Base-by-base conservation (phyloP, 2,888 invertebrate genomes). In the Phlogophora meticulosa region DNA sequence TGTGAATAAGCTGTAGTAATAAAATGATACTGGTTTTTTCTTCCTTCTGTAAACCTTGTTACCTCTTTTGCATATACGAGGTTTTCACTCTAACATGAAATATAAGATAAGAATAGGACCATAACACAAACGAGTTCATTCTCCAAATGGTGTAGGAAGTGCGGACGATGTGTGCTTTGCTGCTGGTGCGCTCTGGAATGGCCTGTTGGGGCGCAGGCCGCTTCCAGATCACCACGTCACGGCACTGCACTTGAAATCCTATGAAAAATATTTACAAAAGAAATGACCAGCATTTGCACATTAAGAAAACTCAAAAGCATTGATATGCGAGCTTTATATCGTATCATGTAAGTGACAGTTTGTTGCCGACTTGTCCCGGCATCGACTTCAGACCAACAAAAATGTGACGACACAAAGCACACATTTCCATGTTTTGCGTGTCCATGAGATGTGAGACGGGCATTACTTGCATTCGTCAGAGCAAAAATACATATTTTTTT, bases 171-270 rank as follows among this genome's bases (percentile, higher is more conserved):
- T 86, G 85, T 4, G 87, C 64, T 72, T 78, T 83, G 43, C 84
- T 84, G 66, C 84, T 84, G 66, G 76, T 68, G 61, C 87, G 82
- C 40, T 81, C 82, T 7, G 78, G 49, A 59, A 51, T 38, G 38
- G 59, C 74, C 28, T 60, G 58, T 20, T 70, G 38, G 13, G 78
- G 72, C 28, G 74, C 63, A 42, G 86, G 87, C 36, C 88, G 86
- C 68, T 74, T 63, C 80, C 75, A 86, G 34, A 89, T 82, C 63
- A 86, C 79, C 58, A 87, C 88, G 78, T 91, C 90, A 11, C 82
- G 82, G 76, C 91, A 90, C 62, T 87, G 76, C 69, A 91, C 85
- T 49, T 82, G 82, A 46, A 90, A 72, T 45, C 85, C 91, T 87
- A 69, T 1, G 70, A 59, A 28, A 20, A 20, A 42, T 7, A 48